phyloP scores from a whole-genome alignment of 2,797 vertebrate genomes.

The Gallinago stenura region DNA sequence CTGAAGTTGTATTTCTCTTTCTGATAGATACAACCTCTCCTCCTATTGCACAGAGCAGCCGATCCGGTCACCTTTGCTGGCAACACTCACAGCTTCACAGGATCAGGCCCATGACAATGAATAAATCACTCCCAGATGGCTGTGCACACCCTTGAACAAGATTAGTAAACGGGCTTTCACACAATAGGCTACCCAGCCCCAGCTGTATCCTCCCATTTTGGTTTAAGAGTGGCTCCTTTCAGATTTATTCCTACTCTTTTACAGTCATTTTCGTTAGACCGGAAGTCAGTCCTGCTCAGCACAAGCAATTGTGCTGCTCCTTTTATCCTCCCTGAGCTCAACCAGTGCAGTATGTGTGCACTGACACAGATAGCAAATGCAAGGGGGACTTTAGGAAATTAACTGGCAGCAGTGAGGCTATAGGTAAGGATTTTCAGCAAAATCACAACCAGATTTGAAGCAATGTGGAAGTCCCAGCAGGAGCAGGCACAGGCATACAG shows the following conservation, averaged over 20 bases:
- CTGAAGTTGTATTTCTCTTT: not conserved
- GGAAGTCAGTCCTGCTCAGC: not conserved
- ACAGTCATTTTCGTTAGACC: not conserved
- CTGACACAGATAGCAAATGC: not conserved
- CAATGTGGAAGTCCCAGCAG: accelerated
- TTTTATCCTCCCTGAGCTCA: not conserved
- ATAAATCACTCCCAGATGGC: not conserved
- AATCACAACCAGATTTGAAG: not conserved
- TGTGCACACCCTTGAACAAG: not conserved
- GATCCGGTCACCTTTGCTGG: not conserved
- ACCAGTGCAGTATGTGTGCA: not conserved
- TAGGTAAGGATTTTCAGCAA: not conserved
- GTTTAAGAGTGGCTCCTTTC: not conserved
- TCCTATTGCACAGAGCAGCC: not conserved
- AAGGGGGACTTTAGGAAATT: not conserved
- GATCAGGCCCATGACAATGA: not conserved
- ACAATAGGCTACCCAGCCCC: not conserved
- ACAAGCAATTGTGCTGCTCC: not conserved
- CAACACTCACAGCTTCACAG: not conserved
- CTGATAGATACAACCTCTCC: not conserved
- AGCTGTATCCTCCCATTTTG: not conserved
- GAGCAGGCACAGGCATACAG: not conserved
- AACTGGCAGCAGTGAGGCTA: not conserved
- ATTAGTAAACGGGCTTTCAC: not conserved
- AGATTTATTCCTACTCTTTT: not conserved